phyloP scores from a whole-genome alignment of 1,140 invertebrate species.

The Drosophila orena region DNA sequence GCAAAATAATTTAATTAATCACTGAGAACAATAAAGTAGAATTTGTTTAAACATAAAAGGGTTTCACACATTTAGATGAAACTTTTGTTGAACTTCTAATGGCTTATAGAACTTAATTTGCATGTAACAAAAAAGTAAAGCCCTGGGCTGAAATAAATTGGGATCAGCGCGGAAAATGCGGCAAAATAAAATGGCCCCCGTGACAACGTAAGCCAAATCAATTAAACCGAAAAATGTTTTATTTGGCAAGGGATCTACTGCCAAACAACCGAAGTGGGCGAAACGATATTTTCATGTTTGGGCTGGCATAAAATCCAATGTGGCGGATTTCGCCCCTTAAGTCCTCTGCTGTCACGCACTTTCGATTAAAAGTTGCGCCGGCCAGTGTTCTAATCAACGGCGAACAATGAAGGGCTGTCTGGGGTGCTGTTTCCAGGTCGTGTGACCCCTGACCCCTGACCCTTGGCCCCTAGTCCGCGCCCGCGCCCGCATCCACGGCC shows the following conservation, averaged over 20 bases:
- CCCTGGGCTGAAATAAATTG: not conserved
- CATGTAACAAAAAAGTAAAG: not conserved
- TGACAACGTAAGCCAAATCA: slow-evolving; percentile 26
- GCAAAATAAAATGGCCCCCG: not conserved
- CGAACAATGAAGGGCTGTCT: slow-evolving; percentile 42
- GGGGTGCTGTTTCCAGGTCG: slow-evolving; percentile 20
- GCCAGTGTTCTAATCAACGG: slow-evolving; percentile 58
- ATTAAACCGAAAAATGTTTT: slow-evolving; percentile 28
- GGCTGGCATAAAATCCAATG: slow-evolving; percentile 27
- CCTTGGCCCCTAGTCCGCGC: not conserved
- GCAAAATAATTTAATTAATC: too few relatives aligned
- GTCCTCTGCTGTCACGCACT: slow-evolving; percentile 54
- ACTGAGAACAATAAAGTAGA: too few relatives aligned
- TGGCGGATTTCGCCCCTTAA: not conserved
- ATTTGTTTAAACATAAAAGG: too few relatives aligned
- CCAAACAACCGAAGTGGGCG: not conserved
- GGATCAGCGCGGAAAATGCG: not conserved
- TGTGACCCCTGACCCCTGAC: slow-evolving; percentile 24
- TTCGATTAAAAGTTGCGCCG: slow-evolving; percentile 71
- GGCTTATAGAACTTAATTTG: not conserved
- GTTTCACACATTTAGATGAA: not conserved
- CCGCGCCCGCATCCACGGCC: slow-evolving; percentile 30
- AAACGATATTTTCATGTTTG: slow-evolving; percentile 30
- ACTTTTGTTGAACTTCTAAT: not conserved
- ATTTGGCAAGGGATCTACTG: not conserved